phyloP scores from a whole-genome alignment of 53 echinoderm and acorn worm species.

The Holothuria scabra region DNA sequence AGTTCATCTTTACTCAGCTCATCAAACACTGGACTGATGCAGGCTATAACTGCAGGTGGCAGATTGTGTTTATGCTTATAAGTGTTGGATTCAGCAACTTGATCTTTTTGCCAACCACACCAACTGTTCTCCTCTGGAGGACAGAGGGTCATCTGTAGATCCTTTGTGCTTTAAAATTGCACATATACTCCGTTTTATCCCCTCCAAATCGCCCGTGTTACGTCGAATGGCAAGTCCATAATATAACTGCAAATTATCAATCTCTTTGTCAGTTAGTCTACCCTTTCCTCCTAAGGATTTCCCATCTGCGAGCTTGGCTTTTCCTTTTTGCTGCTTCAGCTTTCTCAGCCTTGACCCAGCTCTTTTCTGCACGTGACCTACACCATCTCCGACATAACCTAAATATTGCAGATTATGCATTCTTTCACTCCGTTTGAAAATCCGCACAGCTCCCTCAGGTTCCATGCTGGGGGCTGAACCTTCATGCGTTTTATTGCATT shows the following conservation, averaged over 20 bases:
- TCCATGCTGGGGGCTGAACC: conserved; percentile 16
- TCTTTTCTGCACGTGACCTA: conserved; percentile 9
- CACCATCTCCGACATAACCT: conserved; percentile 43
- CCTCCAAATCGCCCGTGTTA: background rate
- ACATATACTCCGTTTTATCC: background rate
- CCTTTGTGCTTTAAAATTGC: conserved; percentile 22
- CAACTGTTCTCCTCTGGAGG: background rate
- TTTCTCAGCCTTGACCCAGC: background rate
- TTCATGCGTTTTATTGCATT: background rate
- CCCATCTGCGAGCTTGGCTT: conserved; percentile 5
- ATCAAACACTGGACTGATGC: too few species aligned
- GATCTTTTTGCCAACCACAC: too few species aligned
- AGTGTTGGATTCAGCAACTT: too few species aligned
- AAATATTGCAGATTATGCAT: background rate
- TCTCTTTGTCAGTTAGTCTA: conserved; percentile 9
- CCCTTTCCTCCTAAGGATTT: background rate
- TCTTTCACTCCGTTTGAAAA: background rate
- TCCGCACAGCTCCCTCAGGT: background rate
- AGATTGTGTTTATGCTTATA: too few species aligned
- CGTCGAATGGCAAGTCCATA: background rate
- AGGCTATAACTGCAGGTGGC: too few species aligned
- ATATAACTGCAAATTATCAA: background rate
- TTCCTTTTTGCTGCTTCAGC: background rate
- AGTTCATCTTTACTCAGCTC: too few species aligned
- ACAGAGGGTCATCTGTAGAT: conserved; percentile 9